Conservation (phyloP, 1,140 invertebrate species). For the Heliconius hewitsoni region DNA sequence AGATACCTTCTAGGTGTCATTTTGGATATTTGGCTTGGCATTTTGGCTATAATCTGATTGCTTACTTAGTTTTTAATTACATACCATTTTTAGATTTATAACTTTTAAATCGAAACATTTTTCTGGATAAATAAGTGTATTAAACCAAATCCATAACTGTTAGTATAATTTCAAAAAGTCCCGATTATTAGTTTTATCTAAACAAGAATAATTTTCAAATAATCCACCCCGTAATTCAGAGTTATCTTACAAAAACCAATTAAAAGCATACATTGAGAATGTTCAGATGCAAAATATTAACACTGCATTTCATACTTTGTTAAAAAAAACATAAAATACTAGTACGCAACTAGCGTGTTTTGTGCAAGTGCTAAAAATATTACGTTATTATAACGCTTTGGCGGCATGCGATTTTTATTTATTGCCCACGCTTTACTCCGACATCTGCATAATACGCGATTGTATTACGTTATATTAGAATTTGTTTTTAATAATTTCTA, state of each 20-base stretch:
- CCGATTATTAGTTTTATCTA: no score
- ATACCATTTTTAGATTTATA: no score
- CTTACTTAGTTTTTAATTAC: no score
- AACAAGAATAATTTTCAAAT: neutral
- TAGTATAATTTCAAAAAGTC: no score
- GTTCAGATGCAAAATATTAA: neutral
- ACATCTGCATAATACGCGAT: constrained; percentile 38
- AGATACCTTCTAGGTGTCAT: no score
- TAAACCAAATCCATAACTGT: no score
- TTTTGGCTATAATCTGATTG: no score
- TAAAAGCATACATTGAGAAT: neutral
- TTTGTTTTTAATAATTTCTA: constrained; percentile 16
- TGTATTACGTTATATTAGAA: constrained; percentile 21
- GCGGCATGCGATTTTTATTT: constrained; percentile 38
- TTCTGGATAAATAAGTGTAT: no score
- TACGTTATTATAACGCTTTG: constrained; percentile 32
- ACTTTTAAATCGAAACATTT: no score
- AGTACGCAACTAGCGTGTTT: constrained; percentile 25
- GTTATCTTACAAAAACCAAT: neutral
- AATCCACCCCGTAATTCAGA: neutral
- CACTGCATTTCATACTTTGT: constrained; percentile 7
- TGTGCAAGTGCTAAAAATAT: constrained; percentile 37
- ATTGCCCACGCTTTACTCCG: constrained; percentile 31
- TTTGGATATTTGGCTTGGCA: no score
- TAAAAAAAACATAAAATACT: constrained; percentile 25